These are phyloP conservation scores for Xestia c-nigrum DNA, from an alignment of 2,888 invertebrate genomes.

Conservation along the genomic window DNA sequence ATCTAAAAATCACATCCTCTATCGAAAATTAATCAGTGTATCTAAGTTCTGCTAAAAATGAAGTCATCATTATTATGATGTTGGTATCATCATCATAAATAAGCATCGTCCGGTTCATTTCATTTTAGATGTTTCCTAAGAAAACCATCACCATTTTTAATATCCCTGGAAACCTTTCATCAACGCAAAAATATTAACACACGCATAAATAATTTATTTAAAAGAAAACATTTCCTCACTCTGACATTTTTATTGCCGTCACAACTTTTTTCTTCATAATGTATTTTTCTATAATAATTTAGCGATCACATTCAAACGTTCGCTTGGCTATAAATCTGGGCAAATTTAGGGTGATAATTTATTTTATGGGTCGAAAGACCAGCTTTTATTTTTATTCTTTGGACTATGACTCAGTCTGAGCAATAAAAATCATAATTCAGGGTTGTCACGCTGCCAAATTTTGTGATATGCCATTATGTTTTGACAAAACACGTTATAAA, in stretches of 20 bases:
- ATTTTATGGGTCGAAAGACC: slow-evolving; percentile 64
- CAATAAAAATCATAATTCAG: slow-evolving; percentile 65
- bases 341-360: slow-evolving; percentile 68
- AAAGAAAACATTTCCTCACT: slow-evolving; percentile 61
- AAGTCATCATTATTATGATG: not conserved
- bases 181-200: slow-evolving; percentile 54
- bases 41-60: not conserved
- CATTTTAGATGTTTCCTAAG: slow-evolving; percentile 14
- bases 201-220: slow-evolving; percentile 65
- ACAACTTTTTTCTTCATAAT: slow-evolving; percentile 55
- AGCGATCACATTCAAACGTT: slow-evolving; percentile 67
- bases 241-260: slow-evolving; percentile 62
- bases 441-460: slow-evolving; percentile 66
- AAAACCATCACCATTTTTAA: slow-evolving; percentile 15
- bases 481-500: slow-evolving; percentile 68
- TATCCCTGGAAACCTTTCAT: slow-evolving; percentile 51
- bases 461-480: slow-evolving; percentile 62
- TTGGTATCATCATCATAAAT: slow-evolving; percentile 3
- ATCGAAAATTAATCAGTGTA: not conserved
- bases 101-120: slow-evolving; percentile 12
- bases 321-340: slow-evolving; percentile 64
- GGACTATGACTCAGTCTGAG: slow-evolving; percentile 53
- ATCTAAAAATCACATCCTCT: not conserved
- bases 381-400: slow-evolving; percentile 61
- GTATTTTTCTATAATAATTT: slow-evolving; percentile 67